Percentiles rank a stretch among this genome's conserved stretches.
These are phyloP conservation scores for Deroptyus accipitrinus DNA, from an alignment of 2,113 vertebrate genomes.

Conservation along the genomic window DNA sequence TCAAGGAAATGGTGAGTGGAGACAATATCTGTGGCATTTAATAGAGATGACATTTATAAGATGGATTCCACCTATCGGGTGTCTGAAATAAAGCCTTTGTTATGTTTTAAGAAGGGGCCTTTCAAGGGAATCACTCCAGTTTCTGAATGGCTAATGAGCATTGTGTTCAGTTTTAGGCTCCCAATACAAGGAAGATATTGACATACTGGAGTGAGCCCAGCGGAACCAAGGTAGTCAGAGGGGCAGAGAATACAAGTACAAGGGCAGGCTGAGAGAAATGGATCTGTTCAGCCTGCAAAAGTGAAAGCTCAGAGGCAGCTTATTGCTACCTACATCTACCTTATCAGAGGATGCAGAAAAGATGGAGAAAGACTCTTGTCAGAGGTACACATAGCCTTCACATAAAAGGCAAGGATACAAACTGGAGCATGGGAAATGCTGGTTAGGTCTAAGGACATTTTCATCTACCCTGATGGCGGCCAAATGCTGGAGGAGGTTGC, in stretches of 20 bases:
- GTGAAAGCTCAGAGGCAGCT: background rate
- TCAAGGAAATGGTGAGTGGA: background rate
- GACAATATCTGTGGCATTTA: background rate
- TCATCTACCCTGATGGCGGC: background rate
- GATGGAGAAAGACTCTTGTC: background rate
- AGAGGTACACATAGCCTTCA: background rate
- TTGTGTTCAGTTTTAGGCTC: background rate
- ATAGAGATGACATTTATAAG: background rate
- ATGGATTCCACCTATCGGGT: background rate
- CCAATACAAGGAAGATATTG: background rate
- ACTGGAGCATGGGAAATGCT: background rate
- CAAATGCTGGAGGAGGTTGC: background rate
- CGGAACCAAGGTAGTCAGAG: background rate
- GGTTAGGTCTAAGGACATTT: background rate
- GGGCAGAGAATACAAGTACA: background rate
- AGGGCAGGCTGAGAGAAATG: background rate
- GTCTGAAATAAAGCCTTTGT: background rate
- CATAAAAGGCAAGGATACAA: background rate
- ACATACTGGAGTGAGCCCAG: background rate
- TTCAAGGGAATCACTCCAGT: background rate
- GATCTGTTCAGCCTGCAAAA: background rate
- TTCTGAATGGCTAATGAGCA: background rate
- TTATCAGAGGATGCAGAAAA: background rate
- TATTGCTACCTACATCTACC: background rate
- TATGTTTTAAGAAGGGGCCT: background rate